These are phyloP conservation scores for Ceratoteleas bidentatus DNA, from an alignment of 1,140 invertebrate species.

Conservation along the genomic window DNA sequence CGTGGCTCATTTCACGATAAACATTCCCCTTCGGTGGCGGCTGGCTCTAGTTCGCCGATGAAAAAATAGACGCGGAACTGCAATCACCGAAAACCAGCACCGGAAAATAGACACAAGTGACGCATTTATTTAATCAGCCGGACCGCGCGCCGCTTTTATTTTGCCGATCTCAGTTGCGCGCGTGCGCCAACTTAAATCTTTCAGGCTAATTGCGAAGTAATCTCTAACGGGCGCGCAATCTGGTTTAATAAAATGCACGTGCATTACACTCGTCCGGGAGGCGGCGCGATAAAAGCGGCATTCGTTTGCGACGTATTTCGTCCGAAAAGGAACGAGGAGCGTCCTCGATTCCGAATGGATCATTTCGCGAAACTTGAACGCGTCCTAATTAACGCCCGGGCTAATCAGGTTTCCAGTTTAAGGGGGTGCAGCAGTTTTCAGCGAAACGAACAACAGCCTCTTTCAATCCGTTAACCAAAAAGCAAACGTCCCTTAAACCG, in stretches of 20 bases:
- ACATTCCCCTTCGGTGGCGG: too few species aligned
- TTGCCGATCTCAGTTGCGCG: slow-evolving; percentile 32
- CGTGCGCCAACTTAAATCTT: slow-evolving; percentile 44
- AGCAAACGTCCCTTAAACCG: too few species aligned
- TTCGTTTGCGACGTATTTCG: slow-evolving; percentile 33
- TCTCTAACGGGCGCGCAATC: slow-evolving; percentile 46
- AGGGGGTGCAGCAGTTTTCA: too few species aligned
- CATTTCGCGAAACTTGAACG: not conserved
- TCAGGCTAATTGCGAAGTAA: slow-evolving; percentile 54
- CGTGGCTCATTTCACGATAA: too few species aligned
- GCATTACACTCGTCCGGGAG: slow-evolving; percentile 26
- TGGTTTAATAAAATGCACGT: slow-evolving; percentile 52
- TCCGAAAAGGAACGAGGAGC: not conserved
- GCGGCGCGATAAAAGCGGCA: slow-evolving; percentile 33
- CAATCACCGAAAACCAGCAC: too few species aligned
- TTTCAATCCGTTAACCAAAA: too few species aligned
- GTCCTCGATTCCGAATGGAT: not conserved
- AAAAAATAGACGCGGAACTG: too few species aligned
- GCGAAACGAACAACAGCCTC: too few species aligned
- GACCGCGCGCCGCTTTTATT: slow-evolving; percentile 40
- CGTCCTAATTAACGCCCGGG: too few species aligned
- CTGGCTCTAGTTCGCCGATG: too few species aligned
- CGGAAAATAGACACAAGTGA: slow-evolving; percentile 2
- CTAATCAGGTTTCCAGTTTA: too few species aligned
- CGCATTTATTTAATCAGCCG: slow-evolving; percentile 48